A percentile compares a stretch with the other conserved stretches of the same genome.
phyloP scores from a whole-genome alignment of 2,113 vertebrate species.

The Gymnocephalus cernua region DNA sequence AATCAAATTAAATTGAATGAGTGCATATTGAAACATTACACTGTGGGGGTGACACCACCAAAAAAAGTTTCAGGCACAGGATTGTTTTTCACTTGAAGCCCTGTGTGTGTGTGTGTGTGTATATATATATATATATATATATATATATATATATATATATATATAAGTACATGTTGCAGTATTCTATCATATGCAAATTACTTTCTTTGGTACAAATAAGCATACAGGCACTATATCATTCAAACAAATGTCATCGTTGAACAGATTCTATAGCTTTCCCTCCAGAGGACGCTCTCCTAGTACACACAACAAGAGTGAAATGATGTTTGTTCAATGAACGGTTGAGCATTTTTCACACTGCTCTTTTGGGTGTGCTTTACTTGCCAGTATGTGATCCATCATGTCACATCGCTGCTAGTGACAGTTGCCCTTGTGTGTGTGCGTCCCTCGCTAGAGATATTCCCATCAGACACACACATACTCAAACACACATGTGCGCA shows the following conservation, averaged over 20 bases:
- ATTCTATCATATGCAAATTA: not conserved
- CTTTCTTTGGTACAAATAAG: not conserved
- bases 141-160: too few species aligned
- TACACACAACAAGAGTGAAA: conserved; percentile 34
- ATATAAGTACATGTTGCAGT: not conserved
- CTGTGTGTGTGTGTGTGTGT: too few species aligned
- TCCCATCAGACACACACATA: conserved; percentile 23
- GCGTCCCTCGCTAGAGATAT: conserved; percentile 31
- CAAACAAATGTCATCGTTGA: not conserved
- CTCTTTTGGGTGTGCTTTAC: conserved; percentile 58
- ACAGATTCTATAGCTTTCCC: not conserved
- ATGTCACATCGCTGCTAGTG: conserved; percentile 53
- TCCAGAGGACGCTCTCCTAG: conserved; percentile 9
- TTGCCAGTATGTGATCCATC: conserved; percentile 50
- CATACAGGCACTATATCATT: not conserved
- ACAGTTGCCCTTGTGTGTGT: conserved; percentile 53
- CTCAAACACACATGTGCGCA: not conserved
- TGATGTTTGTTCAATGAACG: conserved; percentile 44
- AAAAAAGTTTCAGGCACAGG: too few species aligned
- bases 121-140: too few species aligned
- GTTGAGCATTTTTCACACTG: conserved; percentile 52
- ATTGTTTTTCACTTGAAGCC: too few species aligned
- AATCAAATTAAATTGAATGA: too few species aligned
- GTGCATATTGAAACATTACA: too few species aligned
- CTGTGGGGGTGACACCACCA: too few species aligned